These are phyloP conservation scores for Cremastobaeus sp. DNA, from an alignment of 2,888 invertebrate genomes.

Conservation along the genomic window DNA sequence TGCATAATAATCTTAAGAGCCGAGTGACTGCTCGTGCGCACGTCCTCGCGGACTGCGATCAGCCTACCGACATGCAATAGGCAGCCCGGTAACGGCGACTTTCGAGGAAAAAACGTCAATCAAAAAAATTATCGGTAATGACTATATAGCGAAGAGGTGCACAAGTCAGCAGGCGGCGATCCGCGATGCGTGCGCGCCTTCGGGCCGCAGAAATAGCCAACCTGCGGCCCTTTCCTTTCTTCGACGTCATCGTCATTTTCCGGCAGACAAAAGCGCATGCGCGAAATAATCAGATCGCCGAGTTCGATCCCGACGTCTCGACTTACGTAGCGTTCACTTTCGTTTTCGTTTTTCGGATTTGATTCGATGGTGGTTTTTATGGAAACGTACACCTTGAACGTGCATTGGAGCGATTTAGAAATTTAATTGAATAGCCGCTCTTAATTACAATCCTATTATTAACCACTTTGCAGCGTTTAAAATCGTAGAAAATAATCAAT, in stretches of 20 bases:
- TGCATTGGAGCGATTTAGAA: no score
- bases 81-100: constrained; percentile 57
- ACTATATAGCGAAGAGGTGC: constrained; percentile 54
- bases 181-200: constrained; percentile 58
- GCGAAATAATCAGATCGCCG: constrained; percentile 39
- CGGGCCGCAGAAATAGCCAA: constrained; percentile 38
- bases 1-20: constrained; percentile 67
- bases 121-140: constrained; percentile 62
- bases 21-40: constrained; percentile 51
- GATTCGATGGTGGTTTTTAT: no score
- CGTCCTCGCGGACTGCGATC: constrained; percentile 45
- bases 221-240: constrained; percentile 22
- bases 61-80: constrained; percentile 58
- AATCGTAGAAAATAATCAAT: constrained; percentile 7
- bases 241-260: constrained; percentile 41
- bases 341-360: neutral
- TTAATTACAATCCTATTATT: no score
- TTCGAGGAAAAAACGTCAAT: constrained; percentile 42
- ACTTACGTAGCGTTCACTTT: constrained; percentile 7
- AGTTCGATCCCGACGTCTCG: constrained; percentile 12
- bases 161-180: constrained; percentile 38
- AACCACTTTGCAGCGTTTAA: no score
- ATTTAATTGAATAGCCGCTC: no score
- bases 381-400: no score
- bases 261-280: constrained; percentile 22